Base-by-base conservation (phyloP, 2,797 vertebrate genomes). In the Microctenopoma lineatum region DNA sequence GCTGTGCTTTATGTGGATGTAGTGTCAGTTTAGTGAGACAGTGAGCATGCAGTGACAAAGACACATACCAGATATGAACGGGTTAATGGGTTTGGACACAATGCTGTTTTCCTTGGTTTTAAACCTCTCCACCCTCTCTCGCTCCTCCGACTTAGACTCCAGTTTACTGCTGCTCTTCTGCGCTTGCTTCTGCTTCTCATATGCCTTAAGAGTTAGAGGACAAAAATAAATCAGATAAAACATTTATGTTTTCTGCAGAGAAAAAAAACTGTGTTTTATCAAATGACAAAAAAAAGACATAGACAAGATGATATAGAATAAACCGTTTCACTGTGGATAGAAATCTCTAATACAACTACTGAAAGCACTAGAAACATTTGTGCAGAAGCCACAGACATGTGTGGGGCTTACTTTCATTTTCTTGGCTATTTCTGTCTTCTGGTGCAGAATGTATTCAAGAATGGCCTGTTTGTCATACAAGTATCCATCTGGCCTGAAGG, bases 381-480 rank as follows among this genome's bases (percentile, higher is more conserved):
- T 32, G 5, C 7, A 32, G 29, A 32, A 7, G 29, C 29, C 29
- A 32, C 29, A 32, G 29, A 32, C 29, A 32, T 5, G 29, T 32
- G 21, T 10, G 10, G 10, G 4, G 9, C 48, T 83, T 67, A 96
- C 96, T 95, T 97, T 97, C 94, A 95, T 95, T 75, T 95, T 96
- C 67, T 95, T 94, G 61, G 96, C 95, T 5, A 93, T 94, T 44
- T 97, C 94, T 1, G 88, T 95, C 89, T 97, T 97, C 76, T 96
- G 95, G 77, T 97, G 96, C 54, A 97, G 84, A 57, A 97, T 97
- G 69, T 95, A 97, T 82, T 97, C 95, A 32, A 97, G 92, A 75
- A 97, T 97, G 0, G 96, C 96, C 91, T 97, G 95, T 36, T 94
- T 96, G 73, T 97, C 96, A 75, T 95, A 97, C 52, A 97, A 78